These are phyloP conservation scores for Gavialis gangeticus DNA, from an alignment of 2,113 vertebrate genomes.

Conservation along the genomic window DNA sequence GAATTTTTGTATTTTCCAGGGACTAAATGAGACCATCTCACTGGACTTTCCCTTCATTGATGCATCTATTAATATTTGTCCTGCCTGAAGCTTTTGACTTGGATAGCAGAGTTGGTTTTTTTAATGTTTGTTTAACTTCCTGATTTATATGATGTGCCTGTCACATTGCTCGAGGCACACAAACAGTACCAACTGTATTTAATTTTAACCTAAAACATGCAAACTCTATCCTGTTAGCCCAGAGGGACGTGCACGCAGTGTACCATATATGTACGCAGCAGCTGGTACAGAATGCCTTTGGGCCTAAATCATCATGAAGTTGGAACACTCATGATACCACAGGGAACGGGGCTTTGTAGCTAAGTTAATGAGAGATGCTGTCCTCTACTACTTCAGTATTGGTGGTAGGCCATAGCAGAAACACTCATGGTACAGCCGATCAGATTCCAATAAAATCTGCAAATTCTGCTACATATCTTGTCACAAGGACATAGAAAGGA, in stretches of 20 bases:
- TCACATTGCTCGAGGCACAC: constrained; percentile 45
- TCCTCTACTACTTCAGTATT: background rate
- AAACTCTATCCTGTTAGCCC: background rate
- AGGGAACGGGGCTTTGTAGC: constrained; percentile 2
- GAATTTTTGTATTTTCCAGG: fast-evolving
- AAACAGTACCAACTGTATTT: constrained; percentile 9
- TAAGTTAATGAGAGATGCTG: background rate
- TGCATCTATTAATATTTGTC: background rate
- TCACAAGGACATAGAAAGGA: too few species aligned
- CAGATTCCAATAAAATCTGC: too few species aligned
- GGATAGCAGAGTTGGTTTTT: constrained; percentile 32
- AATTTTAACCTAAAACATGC: constrained; percentile 24
- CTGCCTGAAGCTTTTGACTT: constrained; percentile 49
- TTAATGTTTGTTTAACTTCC: constrained; percentile 39
- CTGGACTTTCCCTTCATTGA: background rate
- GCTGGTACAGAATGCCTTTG: constrained; percentile 31
- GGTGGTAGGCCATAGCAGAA: background rate
- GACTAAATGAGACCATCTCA: background rate
- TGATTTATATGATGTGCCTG: constrained; percentile 24
- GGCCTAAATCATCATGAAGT: background rate
- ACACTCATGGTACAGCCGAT: too few species aligned
- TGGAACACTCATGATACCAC: constrained; percentile 21
- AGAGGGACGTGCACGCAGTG: background rate
- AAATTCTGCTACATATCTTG: too few species aligned
- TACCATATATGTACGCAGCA: constrained; percentile 13